Conservation (phyloP, 2,888 invertebrate species). For the Lasioglossum marginatum region DNA sequence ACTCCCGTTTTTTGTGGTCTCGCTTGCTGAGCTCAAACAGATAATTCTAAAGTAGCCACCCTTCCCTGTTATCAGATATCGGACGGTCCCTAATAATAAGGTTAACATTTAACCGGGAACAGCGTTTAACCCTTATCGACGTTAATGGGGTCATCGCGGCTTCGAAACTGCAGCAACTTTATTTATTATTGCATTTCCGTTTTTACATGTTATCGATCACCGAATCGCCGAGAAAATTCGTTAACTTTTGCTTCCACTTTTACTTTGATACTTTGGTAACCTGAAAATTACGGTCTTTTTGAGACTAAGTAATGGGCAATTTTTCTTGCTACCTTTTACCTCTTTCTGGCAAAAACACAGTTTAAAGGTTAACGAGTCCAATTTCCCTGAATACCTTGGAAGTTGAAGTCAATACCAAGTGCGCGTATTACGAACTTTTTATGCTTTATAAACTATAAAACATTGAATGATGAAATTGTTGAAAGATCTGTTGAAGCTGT, state of each 20-base stretch:
- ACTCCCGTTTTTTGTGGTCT: background rate
- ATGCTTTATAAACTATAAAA: background rate
- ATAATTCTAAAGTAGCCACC: slow-evolving; percentile 7
- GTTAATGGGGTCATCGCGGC: background rate
- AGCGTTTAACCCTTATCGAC: background rate
- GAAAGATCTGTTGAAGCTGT: too few species aligned
- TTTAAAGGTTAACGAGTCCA: background rate
- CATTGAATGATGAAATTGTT: background rate
- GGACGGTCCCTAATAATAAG: background rate
- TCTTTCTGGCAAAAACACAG: background rate
- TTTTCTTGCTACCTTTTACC: background rate
- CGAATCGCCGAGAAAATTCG: background rate
- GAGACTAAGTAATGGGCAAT: background rate
- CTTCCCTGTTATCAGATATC: background rate
- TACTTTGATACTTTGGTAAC: background rate
- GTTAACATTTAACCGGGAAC: background rate
- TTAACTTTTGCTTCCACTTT: background rate
- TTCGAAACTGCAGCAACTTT: background rate
- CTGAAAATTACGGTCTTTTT: background rate
- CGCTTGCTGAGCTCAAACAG: slow-evolving; percentile 10
- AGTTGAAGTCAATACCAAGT: background rate
- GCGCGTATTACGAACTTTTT: background rate
- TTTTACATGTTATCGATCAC: background rate
- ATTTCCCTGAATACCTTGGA: background rate
- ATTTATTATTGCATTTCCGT: background rate